Evolutionary conservation across 1,140 invertebrate genomes (phyloP).

Genomic region (Brachionus angularis): DNA sequence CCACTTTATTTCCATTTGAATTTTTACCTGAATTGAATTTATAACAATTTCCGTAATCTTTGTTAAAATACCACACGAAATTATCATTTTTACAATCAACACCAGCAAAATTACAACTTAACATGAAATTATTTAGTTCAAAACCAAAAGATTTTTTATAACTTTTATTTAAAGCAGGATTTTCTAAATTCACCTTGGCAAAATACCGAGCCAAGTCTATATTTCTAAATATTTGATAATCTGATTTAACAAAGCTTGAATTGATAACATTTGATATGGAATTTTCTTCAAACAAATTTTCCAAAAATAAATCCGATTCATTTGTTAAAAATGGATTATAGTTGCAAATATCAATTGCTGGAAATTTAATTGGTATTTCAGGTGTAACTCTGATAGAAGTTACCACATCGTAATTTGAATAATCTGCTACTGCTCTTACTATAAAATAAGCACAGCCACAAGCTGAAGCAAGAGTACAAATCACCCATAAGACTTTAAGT

Average conservation of each 20-base stretch:
- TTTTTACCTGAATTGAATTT: neutral
- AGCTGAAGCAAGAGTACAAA: neutral
- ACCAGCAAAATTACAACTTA: neutral
- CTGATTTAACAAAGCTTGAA: neutral
- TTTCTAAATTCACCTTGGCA: neutral
- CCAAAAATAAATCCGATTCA: neutral
- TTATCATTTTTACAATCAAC: neutral
- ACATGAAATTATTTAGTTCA: neutral
- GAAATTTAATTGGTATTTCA: constrained; percentile 7
- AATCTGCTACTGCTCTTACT: neutral
- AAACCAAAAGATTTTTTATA: constrained; percentile 10
- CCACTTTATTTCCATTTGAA: neutral
- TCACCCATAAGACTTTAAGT: neutral
- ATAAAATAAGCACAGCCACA: neutral
- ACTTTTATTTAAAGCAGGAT: neutral
- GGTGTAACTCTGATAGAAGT: neutral
- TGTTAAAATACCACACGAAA: constrained; percentile 21
- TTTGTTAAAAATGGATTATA: neutral
- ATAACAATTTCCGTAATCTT: constrained; percentile 10
- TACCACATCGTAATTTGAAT: neutral
- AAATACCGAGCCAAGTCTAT: neutral
- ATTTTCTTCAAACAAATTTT: too few relatives aligned
- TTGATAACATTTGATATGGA: neutral
- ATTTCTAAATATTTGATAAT: neutral
- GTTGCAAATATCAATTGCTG: neutral